Conservation (phyloP, 2,797 vertebrate genomes). For the Vipera ursinii region DNA sequence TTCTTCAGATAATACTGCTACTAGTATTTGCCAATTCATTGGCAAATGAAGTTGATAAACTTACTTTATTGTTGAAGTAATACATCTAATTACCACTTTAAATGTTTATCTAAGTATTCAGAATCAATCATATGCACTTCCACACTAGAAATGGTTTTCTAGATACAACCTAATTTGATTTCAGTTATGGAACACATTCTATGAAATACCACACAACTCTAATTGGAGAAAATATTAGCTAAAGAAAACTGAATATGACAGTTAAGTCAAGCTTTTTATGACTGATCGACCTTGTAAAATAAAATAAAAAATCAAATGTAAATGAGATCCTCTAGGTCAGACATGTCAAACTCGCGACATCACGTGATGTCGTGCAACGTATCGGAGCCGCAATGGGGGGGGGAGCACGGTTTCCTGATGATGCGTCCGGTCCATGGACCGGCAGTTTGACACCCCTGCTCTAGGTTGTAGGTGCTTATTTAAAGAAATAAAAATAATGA, state of each 20-base stretch:
- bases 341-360: too few relatives aligned
- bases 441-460: not conserved
- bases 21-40: not conserved
- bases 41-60: not conserved
- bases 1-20: not conserved
- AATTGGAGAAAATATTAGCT: not conserved
- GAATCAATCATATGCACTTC: not conserved
- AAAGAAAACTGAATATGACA: not conserved
- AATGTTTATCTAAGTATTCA: not conserved
- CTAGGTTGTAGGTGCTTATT: not conserved
- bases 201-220: not conserved
- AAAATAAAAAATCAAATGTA: not conserved
- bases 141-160: not conserved
- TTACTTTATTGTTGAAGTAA: not conserved
- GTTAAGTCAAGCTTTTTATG: not conserved
- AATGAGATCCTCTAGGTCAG: not conserved
- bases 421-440: too few relatives aligned
- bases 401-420: too few relatives aligned
- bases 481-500: not conserved
- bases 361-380: too few relatives aligned
- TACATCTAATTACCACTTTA: not conserved
- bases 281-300: not conserved
- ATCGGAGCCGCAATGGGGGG: too few relatives aligned
- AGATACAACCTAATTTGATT: not conserved
- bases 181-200: not conserved